A percentile compares a stretch with the other conserved stretches of the same genome.
Conservation (phyloP, 2,888 invertebrate genomes). For the Gastrophysa polygoni region DNA sequence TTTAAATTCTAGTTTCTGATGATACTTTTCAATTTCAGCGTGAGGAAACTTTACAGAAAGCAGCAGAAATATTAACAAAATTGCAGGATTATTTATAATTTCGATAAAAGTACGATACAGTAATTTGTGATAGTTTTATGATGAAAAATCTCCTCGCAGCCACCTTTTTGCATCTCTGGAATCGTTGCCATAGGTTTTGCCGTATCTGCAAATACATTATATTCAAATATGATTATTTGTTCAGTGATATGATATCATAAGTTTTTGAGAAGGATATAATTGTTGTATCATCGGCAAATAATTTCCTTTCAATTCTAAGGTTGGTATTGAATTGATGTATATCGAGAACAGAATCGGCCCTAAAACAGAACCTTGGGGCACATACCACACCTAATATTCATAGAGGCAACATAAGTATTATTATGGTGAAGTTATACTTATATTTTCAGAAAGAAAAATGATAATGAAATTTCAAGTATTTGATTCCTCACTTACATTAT, state of each 20-base stretch:
- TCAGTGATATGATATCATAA: too few species aligned
- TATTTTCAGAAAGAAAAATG: not conserved
- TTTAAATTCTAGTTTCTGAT: too few species aligned
- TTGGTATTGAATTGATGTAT: too few species aligned
- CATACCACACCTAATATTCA: too few species aligned
- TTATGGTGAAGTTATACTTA: too few species aligned
- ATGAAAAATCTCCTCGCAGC: constrained; percentile 68
- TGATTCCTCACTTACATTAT: too few species aligned
- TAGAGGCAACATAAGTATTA: not conserved
- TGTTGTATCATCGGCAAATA: too few species aligned
- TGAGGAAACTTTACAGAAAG: constrained; percentile 73
- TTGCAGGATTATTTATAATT: constrained; percentile 58
- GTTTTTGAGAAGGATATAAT: too few species aligned
- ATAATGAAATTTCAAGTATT: not conserved
- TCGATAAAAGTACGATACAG: not conserved
- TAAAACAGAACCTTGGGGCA: too few species aligned
- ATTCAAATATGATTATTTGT: too few species aligned
- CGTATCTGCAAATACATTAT: constrained; percentile 62
- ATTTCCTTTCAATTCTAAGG: too few species aligned
- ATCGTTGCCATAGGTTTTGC: constrained; percentile 77
- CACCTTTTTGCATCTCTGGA: constrained; percentile 76
- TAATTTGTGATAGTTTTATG: constrained; percentile 21
- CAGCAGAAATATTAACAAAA: constrained; percentile 68
- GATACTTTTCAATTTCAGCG: constrained; percentile 63
- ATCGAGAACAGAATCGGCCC: too few species aligned